These are phyloP conservation scores for Microcebus tavaratra DNA, from an alignment of 2,113 vertebrate genomes.

Conservation along the genomic window DNA sequence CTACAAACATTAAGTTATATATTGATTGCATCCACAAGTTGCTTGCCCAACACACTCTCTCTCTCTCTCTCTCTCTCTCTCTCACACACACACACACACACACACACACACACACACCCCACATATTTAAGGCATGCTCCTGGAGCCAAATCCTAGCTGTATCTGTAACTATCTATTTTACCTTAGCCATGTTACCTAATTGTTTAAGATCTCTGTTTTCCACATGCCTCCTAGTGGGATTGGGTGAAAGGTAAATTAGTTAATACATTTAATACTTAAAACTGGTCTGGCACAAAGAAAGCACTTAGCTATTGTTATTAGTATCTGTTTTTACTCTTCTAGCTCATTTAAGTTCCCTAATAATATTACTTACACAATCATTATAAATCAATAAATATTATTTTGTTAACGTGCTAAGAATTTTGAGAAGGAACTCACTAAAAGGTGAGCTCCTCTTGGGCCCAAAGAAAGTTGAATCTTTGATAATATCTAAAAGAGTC, in stretches of 20 bases:
- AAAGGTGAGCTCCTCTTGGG: not conserved
- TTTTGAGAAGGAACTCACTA: not conserved
- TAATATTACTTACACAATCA: not conserved
- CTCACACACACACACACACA: not conserved
- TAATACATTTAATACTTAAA: conserved; percentile 31
- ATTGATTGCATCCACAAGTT: not conserved
- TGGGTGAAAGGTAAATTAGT: not conserved
- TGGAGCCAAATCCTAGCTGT: not conserved
- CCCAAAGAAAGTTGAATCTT: not conserved
- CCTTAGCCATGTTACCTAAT: not conserved
- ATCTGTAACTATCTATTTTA: not conserved
- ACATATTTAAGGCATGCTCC: not conserved
- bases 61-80: too few species aligned
- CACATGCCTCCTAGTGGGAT: not conserved
- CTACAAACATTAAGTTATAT: not conserved
- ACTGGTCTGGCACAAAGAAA: not conserved
- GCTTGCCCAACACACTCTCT: not conserved
- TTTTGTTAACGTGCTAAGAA: conserved; percentile 1
- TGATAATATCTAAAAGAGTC: not conserved
- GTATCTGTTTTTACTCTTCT: not conserved
- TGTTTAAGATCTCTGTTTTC: not conserved
- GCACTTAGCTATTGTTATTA: not conserved
- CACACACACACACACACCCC: not conserved
- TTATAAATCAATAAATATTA: not conserved
- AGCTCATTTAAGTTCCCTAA: not conserved